phyloP scores from a whole-genome alignment of 2,797 vertebrate genomes.

The Acanthornis magna region DNA sequence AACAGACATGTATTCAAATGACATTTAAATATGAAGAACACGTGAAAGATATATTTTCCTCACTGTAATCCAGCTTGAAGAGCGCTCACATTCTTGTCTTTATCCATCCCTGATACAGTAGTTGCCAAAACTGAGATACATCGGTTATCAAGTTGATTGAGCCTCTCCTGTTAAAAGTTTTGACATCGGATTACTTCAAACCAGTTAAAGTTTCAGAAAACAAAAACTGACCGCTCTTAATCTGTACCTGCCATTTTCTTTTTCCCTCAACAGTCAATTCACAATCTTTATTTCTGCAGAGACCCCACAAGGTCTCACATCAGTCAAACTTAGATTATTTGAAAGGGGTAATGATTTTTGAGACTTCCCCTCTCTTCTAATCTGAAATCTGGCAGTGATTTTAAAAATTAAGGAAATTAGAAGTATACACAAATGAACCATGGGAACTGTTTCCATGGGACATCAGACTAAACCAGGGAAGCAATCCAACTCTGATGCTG shows the following conservation, averaged over 20 bases:
- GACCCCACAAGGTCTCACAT: not conserved
- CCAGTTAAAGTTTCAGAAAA: not conserved
- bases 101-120: constrained; percentile 77
- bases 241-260: not conserved
- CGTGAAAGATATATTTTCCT: constrained; percentile 9
- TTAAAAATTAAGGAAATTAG: not conserved
- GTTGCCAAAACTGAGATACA: constrained; percentile 82
- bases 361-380: not conserved
- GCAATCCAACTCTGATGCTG: not conserved
- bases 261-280: not conserved
- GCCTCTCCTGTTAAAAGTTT: constrained; percentile 81
- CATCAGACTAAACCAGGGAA: not conserved
- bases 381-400: not conserved
- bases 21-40: not conserved
- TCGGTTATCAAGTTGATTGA: constrained; percentile 84
- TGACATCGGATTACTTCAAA: not conserved
- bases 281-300: not conserved
- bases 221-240: not conserved
- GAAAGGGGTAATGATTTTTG: not conserved
- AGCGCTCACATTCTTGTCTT: constrained; percentile 76
- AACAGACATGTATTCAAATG: not conserved
- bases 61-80: constrained; percentile 86
- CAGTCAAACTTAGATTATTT: not conserved
- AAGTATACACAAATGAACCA: not conserved
- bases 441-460: not conserved